These are phyloP conservation scores for Enteromius fasciolatus DNA, from an alignment of 2,797 vertebrate genomes.

Conservation along the genomic window DNA sequence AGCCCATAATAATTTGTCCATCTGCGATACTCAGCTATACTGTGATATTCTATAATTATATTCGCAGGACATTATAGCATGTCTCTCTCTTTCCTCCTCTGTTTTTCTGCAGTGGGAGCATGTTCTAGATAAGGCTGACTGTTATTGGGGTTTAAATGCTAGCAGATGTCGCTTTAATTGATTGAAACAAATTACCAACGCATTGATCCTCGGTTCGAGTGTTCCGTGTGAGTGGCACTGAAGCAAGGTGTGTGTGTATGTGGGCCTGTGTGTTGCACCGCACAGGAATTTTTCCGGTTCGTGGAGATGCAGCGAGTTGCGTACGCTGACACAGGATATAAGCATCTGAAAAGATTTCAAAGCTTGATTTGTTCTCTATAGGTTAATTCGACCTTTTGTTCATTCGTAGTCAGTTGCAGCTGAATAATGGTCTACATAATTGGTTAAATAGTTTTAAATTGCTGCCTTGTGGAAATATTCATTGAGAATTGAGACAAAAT, in stretches of 20 bases:
- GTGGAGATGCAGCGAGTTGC: background rate
- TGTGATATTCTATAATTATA: slow-evolving; percentile 44
- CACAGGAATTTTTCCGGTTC: slow-evolving; percentile 18
- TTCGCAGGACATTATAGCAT: background rate
- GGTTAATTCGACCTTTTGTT: slow-evolving; percentile 19
- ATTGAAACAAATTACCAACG: slow-evolving; percentile 79
- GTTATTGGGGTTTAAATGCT: slow-evolving; percentile 75
- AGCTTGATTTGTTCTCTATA: background rate
- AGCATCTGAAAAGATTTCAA: background rate
- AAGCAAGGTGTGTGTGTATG: slow-evolving; percentile 1
- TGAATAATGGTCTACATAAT: background rate
- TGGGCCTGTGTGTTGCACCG: background rate
- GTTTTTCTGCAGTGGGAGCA: slow-evolving; percentile 24
- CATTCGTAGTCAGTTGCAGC: background rate
- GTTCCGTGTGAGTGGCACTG: slow-evolving; percentile 52
- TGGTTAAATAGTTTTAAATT: slow-evolving; percentile 6
- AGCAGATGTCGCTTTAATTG: slow-evolving; percentile 82
- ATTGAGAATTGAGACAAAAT: background rate
- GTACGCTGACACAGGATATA: background rate
- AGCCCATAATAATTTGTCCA: slow-evolving; percentile 49
- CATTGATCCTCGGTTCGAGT: slow-evolving; percentile 73
- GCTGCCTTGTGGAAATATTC: background rate
- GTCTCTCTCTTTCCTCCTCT: slow-evolving; percentile 21
- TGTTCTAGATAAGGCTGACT: slow-evolving; percentile 37
- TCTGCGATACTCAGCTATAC: slow-evolving; percentile 44